phyloP scores from a whole-genome alignment of 2,888 invertebrate genomes.

The Amiota minor region DNA sequence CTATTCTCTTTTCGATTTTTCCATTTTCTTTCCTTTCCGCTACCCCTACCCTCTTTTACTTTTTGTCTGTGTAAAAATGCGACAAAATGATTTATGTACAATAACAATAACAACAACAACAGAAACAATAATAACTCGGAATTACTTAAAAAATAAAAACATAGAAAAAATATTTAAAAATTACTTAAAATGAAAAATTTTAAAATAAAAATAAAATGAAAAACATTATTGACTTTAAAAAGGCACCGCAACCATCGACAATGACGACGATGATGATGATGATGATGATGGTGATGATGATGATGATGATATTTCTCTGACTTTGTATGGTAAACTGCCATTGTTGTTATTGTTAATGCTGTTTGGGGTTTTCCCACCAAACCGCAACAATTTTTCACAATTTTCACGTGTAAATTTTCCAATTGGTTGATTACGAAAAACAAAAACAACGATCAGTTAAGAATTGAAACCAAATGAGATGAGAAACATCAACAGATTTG shows the following conservation, averaged over 20 bases:
- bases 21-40: too few species aligned
- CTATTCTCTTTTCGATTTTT: too few species aligned
- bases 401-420: conserved; percentile 71
- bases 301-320: too few species aligned
- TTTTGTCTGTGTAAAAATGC: conserved; percentile 57
- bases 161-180: conserved; percentile 36
- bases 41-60: neutral
- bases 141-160: conserved; percentile 35
- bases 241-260: too few species aligned
- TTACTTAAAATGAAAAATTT: neutral
- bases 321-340: too few species aligned
- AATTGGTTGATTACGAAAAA: conserved; percentile 63
- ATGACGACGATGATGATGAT: too few species aligned
- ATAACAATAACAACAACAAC: conserved; percentile 43
- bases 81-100: conserved; percentile 72
- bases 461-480: conserved; percentile 16
- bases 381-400: conserved; percentile 71
- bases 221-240: too few species aligned
- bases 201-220: neutral
- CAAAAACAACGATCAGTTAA: conserved; percentile 44
- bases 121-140: conserved; percentile 64
- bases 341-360: too few species aligned
- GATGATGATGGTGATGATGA: too few species aligned
- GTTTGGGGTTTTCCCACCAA: conserved; percentile 53
- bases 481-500: neutral